These are phyloP conservation scores for Mythimna lalbum DNA, from an alignment of 2,888 invertebrate genomes.

Conservation along the genomic window DNA sequence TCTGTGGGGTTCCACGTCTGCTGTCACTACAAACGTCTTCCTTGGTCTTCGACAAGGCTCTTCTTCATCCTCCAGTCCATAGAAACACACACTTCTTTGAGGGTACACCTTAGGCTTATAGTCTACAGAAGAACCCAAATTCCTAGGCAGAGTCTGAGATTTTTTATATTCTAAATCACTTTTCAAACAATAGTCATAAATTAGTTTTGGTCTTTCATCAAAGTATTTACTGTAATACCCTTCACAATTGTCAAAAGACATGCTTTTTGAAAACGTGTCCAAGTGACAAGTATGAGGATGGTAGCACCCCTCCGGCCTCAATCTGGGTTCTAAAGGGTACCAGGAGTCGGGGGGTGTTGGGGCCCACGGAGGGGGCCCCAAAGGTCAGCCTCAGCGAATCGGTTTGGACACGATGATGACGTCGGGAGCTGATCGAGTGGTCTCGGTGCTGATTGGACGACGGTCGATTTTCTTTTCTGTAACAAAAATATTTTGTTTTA, in stretches of 20 bases:
- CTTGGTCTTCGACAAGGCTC: conserved; percentile 49
- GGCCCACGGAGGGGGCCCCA: conserved; percentile 89
- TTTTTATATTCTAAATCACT: conserved; percentile 80
- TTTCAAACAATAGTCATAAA: conserved; percentile 86
- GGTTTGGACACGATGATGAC: conserved; percentile 93
- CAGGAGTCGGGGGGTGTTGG: conserved; percentile 83
- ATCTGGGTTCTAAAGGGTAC: conserved; percentile 77
- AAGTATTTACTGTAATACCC: conserved; percentile 86
- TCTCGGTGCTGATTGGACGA: conserved; percentile 95
- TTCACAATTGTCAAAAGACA: conserved; percentile 79
- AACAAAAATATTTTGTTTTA: conserved; percentile 33
- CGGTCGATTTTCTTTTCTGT: conserved; percentile 88
- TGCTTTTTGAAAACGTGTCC: conserved; percentile 78
- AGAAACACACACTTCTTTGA: conserved; percentile 82
- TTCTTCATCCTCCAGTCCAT: conserved; percentile 76
- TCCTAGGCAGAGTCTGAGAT: conserved; percentile 84
- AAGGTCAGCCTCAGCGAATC: conserved; percentile 89
- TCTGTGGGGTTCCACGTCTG: conserved; percentile 84
- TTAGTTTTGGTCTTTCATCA: conserved; percentile 80
- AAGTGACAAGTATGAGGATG: conserved; percentile 71
- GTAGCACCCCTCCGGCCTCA: conserved; percentile 82
- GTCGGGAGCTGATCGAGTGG: conserved; percentile 97
- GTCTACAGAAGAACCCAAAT: conserved; percentile 81
- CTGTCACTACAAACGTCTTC: conserved; percentile 80
- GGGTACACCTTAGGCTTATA: conserved; percentile 76